Evolutionary conservation across 2,113 vertebrate species (phyloP).

Genomic region (Istiophorus platypterus): DNA sequence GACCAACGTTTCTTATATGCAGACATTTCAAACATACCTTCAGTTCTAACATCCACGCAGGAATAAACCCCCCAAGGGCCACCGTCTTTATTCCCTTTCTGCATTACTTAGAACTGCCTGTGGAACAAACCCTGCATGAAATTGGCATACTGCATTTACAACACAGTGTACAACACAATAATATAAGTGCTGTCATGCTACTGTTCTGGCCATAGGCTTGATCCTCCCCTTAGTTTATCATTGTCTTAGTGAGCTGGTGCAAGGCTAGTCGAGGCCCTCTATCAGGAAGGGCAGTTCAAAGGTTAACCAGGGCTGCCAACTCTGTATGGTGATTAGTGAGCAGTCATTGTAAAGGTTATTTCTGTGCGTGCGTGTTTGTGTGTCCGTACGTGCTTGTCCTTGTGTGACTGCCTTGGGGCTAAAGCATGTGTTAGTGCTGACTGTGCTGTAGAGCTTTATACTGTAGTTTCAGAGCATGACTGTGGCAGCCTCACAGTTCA

Average conservation of each 20-base stretch:
- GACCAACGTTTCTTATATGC: conserved; percentile 40
- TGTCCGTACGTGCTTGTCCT: conserved; percentile 71
- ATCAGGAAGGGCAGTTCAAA: conserved; percentile 75
- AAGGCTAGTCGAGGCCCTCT: conserved; percentile 59
- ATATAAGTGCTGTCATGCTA: conserved; percentile 58
- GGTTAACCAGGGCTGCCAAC: conserved; percentile 76
- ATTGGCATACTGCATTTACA: conserved; percentile 60
- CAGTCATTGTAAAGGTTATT: conserved; percentile 78
- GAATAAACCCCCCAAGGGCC: conserved; percentile 37
- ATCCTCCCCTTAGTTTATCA: conserved; percentile 65
- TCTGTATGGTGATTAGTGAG: conserved; percentile 77
- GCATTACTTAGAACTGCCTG: conserved; percentile 49
- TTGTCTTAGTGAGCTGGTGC: conserved; percentile 57
- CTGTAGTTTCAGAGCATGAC: conserved; percentile 67
- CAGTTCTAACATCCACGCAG: conserved; percentile 48
- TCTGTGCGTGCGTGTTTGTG: conserved; percentile 72
- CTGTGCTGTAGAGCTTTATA: conserved; percentile 59
- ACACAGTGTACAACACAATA: conserved; percentile 34
- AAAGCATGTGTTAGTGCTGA: conserved; percentile 75
- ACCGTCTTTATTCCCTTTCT: conserved; percentile 53
- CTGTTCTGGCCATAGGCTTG: conserved; percentile 62
- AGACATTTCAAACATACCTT: conserved; percentile 61
- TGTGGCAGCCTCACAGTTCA: conserved; percentile 72
- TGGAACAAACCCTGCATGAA: conserved; percentile 67
- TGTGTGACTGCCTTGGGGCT: conserved; percentile 75